Base-by-base conservation (phyloP, 2,113 vertebrate genomes). In the Pseudonaja textilis region DNA sequence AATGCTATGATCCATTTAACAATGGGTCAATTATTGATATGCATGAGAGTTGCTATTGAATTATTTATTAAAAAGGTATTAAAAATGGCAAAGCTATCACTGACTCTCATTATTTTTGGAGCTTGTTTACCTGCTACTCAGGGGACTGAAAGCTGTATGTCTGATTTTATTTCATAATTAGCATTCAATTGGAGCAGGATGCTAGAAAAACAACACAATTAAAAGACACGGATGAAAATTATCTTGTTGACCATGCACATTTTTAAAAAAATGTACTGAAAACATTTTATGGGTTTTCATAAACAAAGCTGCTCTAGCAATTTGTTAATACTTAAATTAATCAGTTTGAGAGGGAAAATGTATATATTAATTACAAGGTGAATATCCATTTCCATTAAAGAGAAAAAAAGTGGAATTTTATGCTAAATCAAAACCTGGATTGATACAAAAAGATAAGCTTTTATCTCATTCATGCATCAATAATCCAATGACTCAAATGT, bases 31-130 rank as follows among this genome's bases (percentile, higher is more conserved):
- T 94, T 95, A 96, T 26, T 94, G 94, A 97, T 97, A 61, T 56
- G 61, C 2, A 20, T 87, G 42, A 86, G 54, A 94, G n/a, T 25
- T 91, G 91, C 88, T 95, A 69, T 45, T 97, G 92, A 96, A 96
- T 94, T 95, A 96, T 95, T 96, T 94, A 96, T 94, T 92, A 93
- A 94, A 94, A 95, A 92, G 50, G 90, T 95, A 91, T 92, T 95
- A 96, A 87, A 94, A 96, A 96, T 26, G 9, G 89, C 42, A 97
- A 59, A 96, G 89, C 85, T 91, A 92, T 86, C 18, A 90, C 18
- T 10, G 87, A 50, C 10, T 88, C 45, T 81, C 29, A 87, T 91
- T 89, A 92, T 81, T 96, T 93, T 94, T 81, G 92, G 56, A 93
- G 86, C 12, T 91, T 10, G 95, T 55, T 94, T 90, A 93, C 93